Percentiles rank a stretch among this genome's conserved stretches.
phyloP scores from a whole-genome alignment of 2,888 invertebrate species.

The Chloroclysta siterata region DNA sequence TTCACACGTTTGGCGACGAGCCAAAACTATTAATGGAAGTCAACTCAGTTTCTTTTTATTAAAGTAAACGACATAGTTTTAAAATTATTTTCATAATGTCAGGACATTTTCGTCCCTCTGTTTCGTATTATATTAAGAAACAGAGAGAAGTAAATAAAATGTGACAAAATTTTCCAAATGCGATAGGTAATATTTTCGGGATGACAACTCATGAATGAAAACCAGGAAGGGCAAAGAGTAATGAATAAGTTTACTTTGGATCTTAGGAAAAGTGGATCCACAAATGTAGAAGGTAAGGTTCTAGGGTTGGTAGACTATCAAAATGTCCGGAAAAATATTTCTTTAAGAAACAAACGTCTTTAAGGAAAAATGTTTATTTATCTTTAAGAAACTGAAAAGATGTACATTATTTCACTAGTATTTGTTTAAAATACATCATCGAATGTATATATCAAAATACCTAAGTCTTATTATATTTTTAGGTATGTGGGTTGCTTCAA shows the following conservation, averaged over 20 bases:
- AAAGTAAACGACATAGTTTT: constrained; percentile 32
- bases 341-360: too few relatives aligned
- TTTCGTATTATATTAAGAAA: too few relatives aligned
- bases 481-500: too few relatives aligned
- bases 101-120: background rate
- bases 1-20: constrained; percentile 57
- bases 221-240: constrained; percentile 46
- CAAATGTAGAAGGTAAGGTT: constrained; percentile 41
- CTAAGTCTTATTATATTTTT: too few relatives aligned
- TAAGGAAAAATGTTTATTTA: too few relatives aligned
- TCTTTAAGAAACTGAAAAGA: too few relatives aligned
- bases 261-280: constrained; percentile 53
- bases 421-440: too few relatives aligned
- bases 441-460: too few relatives aligned
- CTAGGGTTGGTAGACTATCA: constrained; percentile 16
- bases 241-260: constrained; percentile 56
- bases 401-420: too few relatives aligned
- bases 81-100: constrained; percentile 18
- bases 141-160: too few relatives aligned
- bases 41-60: constrained; percentile 45
- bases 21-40: constrained; percentile 55
- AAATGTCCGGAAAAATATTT: background rate
- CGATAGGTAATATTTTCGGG: constrained; percentile 27
- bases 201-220: constrained; percentile 34
- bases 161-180: constrained; percentile 26